These are phyloP conservation scores for Mimachlamys varia DNA, from an alignment of 2,888 invertebrate genomes.

Conservation along the genomic window DNA sequence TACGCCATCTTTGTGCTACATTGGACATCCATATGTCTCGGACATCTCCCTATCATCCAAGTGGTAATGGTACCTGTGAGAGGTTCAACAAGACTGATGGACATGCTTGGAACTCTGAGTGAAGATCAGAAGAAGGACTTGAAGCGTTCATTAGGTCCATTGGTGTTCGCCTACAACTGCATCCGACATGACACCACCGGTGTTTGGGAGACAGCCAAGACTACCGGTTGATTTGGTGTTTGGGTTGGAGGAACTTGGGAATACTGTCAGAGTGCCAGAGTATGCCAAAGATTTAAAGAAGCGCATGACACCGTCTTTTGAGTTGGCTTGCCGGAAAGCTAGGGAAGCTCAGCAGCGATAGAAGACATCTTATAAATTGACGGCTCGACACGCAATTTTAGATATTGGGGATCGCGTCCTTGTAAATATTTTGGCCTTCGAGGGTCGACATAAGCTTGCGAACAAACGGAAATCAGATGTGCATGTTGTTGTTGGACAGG, in stretches of 20 bases:
- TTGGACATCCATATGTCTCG: not conserved
- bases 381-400: not conserved
- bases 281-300: not conserved
- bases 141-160: not conserved
- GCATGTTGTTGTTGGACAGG: not conserved
- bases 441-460: not conserved
- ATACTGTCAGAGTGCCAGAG: not conserved
- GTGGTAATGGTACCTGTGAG: not conserved
- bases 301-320: not conserved
- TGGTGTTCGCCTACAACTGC: not conserved
- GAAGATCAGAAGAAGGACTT: not conserved
- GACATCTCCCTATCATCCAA: not conserved
- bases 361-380: not conserved
- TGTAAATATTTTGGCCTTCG: not conserved
- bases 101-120: not conserved
- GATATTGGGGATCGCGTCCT: not conserved
- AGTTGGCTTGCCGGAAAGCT: not conserved
- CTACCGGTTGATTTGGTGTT: not conserved
- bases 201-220: not conserved
- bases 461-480: not conserved
- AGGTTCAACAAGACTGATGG: constrained; percentile 16
- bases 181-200: not conserved
- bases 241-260: not conserved
- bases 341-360: not conserved
- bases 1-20: not conserved